Evolutionary conservation across 2,888 invertebrate species (phyloP).

Genomic region (Cyclophora punctaria): DNA sequence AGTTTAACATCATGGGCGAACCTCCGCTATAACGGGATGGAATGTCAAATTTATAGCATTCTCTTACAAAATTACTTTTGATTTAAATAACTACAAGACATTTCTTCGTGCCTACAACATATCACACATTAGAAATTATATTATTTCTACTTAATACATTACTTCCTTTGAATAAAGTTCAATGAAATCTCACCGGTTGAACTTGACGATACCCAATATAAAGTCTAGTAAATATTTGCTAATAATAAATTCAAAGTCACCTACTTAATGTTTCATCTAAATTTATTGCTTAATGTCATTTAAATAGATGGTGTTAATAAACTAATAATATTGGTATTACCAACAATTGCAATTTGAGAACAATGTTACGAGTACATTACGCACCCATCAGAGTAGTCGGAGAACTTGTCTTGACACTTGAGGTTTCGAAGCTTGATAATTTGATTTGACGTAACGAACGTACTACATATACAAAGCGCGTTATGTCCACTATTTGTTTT

Average conservation of each 20-base stretch:
- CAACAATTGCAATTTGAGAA: conserved; percentile 51
- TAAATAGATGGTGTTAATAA: conserved; percentile 5
- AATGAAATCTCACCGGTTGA: too few relatives aligned
- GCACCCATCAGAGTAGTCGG: conserved; percentile 41
- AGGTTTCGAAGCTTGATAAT: conserved; percentile 34
- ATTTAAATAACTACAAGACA: too few relatives aligned
- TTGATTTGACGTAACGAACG: conserved; percentile 39
- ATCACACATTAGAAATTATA: too few relatives aligned
- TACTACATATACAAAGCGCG: conserved; percentile 23
- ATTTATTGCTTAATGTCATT: conserved; percentile 6
- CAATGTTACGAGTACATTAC: conserved; percentile 28
- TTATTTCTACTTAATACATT: too few relatives aligned
- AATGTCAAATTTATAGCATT: conserved; percentile 59
- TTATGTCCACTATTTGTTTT: conserved; percentile 10
- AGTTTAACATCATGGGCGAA: conserved; percentile 45
- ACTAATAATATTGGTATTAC: conserved; percentile 60
- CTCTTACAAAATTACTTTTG: conserved; percentile 42
- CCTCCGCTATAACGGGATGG: conserved; percentile 46
- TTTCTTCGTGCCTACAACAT: too few relatives aligned
- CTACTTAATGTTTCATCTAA: too few relatives aligned
- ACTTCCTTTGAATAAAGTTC: too few relatives aligned
- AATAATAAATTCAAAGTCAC: too few relatives aligned
- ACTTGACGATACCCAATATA: too few relatives aligned
- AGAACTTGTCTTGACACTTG: conserved; percentile 56
- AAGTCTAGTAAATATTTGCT: too few relatives aligned